phyloP scores from a whole-genome alignment of 2,113 vertebrate species.

The Rhinolophus ferrumequinum region DNA sequence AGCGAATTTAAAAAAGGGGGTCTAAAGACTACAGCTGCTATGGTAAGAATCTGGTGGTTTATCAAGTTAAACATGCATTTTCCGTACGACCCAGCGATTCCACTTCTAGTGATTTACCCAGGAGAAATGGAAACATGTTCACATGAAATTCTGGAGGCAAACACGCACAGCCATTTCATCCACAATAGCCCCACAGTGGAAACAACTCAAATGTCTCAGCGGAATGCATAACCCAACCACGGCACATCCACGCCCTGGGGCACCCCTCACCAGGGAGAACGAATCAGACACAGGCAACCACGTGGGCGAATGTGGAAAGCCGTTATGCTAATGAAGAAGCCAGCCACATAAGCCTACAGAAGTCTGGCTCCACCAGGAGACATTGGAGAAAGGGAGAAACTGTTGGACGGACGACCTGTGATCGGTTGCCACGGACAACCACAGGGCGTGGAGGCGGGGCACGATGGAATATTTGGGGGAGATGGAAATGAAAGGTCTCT shows the following conservation, averaged over 20 bases:
- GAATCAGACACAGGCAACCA: accelerated
- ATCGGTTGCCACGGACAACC: neutral
- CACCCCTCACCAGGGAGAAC: accelerated
- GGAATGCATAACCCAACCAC: accelerated
- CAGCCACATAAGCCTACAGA: accelerated
- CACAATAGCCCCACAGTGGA: neutral
- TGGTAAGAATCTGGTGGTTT: neutral
- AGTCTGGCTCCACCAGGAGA: accelerated
- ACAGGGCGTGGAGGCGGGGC: accelerated
- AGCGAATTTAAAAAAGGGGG: neutral
- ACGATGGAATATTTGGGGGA: accelerated
- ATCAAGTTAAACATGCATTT: neutral
- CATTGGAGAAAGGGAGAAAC: neutral
- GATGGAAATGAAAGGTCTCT: too few species aligned
- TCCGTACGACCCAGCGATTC: neutral
- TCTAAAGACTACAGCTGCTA: neutral
- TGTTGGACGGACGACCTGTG: accelerated
- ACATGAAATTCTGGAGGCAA: accelerated
- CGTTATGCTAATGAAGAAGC: accelerated
- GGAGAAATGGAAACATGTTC: neutral
- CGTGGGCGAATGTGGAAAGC: accelerated
- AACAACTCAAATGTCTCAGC: neutral
- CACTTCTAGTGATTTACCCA: neutral
- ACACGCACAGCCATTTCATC: neutral
- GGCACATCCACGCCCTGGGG: accelerated